phyloP scores from a whole-genome alignment of 2,888 invertebrate species.

The Byasa hedistus region DNA sequence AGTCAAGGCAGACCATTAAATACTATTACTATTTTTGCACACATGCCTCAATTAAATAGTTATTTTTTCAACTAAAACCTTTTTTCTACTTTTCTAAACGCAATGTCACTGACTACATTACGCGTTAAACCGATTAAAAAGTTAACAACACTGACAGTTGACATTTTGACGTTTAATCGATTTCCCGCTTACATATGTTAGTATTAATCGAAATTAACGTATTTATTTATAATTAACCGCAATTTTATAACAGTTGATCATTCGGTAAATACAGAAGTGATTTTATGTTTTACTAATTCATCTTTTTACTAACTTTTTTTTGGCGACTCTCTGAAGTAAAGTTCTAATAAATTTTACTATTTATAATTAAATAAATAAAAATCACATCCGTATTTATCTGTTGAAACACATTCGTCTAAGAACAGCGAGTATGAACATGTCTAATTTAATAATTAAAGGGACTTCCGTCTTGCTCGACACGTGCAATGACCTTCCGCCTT shows the following conservation, averaged over 20 bases:
- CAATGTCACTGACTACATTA: background rate
- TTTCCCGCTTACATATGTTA: constrained; percentile 8
- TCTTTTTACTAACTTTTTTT: too few relatives aligned
- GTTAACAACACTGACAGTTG: too few relatives aligned
- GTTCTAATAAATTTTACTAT: background rate
- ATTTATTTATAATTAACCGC: background rate
- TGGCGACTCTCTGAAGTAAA: too few relatives aligned
- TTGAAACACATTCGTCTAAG: background rate
- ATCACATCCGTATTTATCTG: background rate
- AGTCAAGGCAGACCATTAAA: background rate
- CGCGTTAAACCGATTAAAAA: background rate
- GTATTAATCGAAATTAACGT: background rate
- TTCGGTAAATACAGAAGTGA: constrained; percentile 8
- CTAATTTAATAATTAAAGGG: background rate
- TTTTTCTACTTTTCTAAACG: background rate
- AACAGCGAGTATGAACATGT: constrained; percentile 9
- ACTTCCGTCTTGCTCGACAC: background rate
- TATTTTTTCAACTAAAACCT: background rate
- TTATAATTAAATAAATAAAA: background rate
- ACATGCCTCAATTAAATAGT: background rate
- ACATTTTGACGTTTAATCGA: background rate
- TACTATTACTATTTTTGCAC: background rate
- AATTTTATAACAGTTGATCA: background rate
- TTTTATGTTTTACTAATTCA: background rate
- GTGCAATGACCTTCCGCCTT: background rate